Evolutionary conservation across 1,140 invertebrate species (phyloP).

Genomic region (Anadara kagoshimensis): DNA sequence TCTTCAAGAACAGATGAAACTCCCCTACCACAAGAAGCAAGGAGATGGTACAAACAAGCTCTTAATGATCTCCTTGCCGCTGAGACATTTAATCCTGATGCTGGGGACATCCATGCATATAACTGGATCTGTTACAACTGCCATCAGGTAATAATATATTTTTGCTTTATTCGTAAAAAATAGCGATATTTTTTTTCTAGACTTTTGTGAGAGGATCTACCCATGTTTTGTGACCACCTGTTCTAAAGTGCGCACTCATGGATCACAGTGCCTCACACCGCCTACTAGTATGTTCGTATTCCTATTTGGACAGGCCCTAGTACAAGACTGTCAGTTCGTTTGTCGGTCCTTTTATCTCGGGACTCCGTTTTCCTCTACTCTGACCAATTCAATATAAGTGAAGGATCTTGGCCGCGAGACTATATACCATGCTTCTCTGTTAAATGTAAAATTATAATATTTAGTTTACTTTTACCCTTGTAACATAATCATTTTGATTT

Average conservation of each 20-base stretch:
- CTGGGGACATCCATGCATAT: constrained; percentile 22
- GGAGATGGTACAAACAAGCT: constrained; percentile 52
- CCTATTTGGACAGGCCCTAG: neutral
- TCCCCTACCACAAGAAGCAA: constrained; percentile 36
- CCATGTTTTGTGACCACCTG: neutral
- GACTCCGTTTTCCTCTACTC: too few relatives aligned
- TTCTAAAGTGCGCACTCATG: neutral
- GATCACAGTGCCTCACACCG: neutral
- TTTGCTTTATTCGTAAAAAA: neutral
- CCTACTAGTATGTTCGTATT: neutral
- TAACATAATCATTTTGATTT: too few relatives aligned
- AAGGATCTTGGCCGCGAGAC: too few relatives aligned
- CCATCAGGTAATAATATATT: constrained; percentile 50
- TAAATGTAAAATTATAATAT: too few relatives aligned
- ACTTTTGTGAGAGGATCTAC: neutral
- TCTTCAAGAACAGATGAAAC: constrained; percentile 4
- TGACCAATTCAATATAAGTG: too few relatives aligned
- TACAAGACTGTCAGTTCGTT: neutral
- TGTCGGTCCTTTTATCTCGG: neutral
- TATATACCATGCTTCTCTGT: too few relatives aligned
- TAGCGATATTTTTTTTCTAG: neutral
- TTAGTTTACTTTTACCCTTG: too few relatives aligned
- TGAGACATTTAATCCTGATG: constrained; percentile 2
- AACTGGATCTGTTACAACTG: constrained; percentile 60
- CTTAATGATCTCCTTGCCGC: constrained; percentile 46